Evolutionary conservation across 2,113 vertebrate species (phyloP).

Genomic region (Casuarius casuarius): DNA sequence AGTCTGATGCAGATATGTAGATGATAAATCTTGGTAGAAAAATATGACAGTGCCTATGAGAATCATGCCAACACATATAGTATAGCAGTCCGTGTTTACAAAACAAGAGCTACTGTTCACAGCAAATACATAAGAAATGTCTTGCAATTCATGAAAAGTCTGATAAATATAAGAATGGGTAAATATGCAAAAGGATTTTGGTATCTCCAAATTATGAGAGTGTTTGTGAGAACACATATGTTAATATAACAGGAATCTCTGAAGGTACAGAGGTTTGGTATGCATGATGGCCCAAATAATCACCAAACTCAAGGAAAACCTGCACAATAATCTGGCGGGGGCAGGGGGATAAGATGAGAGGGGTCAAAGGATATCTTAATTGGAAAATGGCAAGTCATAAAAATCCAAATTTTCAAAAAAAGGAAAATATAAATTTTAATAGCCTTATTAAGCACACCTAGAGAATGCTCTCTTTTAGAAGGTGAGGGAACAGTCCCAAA

Average conservation of each 20-base stretch:
- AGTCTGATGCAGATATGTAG: neutral
- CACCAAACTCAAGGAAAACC: neutral
- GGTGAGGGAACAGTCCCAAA: neutral
- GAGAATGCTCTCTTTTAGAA: neutral
- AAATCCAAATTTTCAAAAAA: neutral
- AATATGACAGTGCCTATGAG: neutral
- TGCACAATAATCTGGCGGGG: neutral
- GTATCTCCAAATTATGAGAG: neutral
- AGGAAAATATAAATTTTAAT: neutral
- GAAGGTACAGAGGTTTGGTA: neutral
- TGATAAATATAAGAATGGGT: neutral
- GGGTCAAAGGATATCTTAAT: neutral
- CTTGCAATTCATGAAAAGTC: neutral
- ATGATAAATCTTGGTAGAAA: neutral
- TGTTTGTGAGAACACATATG: neutral
- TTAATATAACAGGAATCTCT: neutral
- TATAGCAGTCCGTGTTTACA: neutral
- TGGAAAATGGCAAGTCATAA: neutral
- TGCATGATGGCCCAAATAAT: rapidly evolving
- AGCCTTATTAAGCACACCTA: neutral
- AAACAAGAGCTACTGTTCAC: neutral
- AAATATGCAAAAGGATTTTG: neutral
- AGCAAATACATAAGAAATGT: neutral
- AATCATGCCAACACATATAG: neutral
- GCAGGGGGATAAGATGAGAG: neutral